Evolutionary conservation across 1,140 invertebrate genomes (phyloP), one percentile per base, ranked within the genome.

Genomic region (Cardiocondyla obscurior): DNA sequence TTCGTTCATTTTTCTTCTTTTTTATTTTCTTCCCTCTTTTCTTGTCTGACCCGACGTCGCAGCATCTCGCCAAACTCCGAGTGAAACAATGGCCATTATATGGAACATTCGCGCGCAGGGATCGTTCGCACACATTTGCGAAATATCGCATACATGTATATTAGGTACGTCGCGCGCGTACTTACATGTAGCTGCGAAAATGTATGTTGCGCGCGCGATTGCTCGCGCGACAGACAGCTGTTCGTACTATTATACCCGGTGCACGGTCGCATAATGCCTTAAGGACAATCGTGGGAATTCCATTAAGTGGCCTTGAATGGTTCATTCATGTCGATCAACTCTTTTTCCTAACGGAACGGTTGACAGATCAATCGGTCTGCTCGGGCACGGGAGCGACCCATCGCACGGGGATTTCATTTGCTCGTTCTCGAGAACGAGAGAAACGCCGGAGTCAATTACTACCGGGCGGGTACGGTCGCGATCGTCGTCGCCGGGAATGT

Each of bases 271-370:
- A 91, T 91, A 91, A 92, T 91, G 91, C 90, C 90, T 92, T 92
- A 91, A 92, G 91, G 93, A 93, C 92, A 94, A 92, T 93, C 92
- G 92, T 94, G 92, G 91, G 92, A 94, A 94, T 94, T 92, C 92
- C 92, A 92, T 92, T 90, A 90, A 90, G 89, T 91, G 93, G 90
- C 92, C 92, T 94, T 94, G 92, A 93, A 94, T 93, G 92, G 92
- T 93, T 93, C 93, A 93, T 94, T 94, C 93, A 93, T 94, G 93
- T 93, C 92, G 92, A 93, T 93, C 92, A 92, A 93, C 90, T 93
- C 90, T 91, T 90, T n/a, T 93, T 90, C 88, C 85, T 89, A 93
- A 92, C 90, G 88, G 89, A 64, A 49, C 72, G 92, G 89, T 93
- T 94, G 92, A 94, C 92, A 92, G 92, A 94, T 93, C 92, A 93